Percentiles rank a stretch among this genome's conserved stretches.
These are phyloP conservation scores for Gymnoscelis rufifasciata DNA, from an alignment of 2,888 invertebrate species.

Conservation along the genomic window DNA sequence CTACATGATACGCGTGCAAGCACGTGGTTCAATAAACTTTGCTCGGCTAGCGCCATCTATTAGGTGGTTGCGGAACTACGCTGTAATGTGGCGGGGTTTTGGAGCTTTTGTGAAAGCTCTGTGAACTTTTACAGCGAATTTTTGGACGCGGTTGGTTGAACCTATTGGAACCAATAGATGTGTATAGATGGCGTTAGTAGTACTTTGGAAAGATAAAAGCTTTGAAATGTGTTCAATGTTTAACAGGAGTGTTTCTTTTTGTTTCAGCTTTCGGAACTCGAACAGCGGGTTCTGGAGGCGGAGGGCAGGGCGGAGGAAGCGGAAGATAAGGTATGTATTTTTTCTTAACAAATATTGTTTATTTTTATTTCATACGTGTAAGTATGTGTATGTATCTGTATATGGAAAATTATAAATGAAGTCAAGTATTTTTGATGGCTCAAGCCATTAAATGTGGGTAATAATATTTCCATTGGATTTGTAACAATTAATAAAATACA, in stretches of 20 bases:
- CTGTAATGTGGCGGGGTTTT: constrained; percentile 25
- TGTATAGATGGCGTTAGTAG: constrained; percentile 54
- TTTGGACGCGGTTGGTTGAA: constrained; percentile 19
- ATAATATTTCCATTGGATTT: no score
- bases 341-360: no score
- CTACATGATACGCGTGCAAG: constrained; percentile 51
- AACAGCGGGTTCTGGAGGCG: constrained; percentile 94
- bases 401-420: no score
- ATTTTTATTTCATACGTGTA: no score
- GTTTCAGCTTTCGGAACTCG: constrained; percentile 95
- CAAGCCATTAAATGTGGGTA: no score
- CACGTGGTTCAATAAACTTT: constrained; percentile 73
- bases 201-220: constrained; percentile 3
- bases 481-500: no score
- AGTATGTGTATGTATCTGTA: no score
- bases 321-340: constrained; percentile 90
- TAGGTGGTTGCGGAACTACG: constrained; percentile 51
- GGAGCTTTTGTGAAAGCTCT: constrained; percentile 1
- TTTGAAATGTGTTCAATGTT: background rate
- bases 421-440: no score
- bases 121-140: constrained; percentile 6
- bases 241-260: constrained; percentile 35
- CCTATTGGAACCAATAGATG: no score
- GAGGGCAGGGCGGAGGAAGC: constrained; percentile 95
- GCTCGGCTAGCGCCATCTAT: constrained; percentile 58